Base-by-base conservation (phyloP, 2,113 vertebrate species). In the Larimichthys crocea region DNA sequence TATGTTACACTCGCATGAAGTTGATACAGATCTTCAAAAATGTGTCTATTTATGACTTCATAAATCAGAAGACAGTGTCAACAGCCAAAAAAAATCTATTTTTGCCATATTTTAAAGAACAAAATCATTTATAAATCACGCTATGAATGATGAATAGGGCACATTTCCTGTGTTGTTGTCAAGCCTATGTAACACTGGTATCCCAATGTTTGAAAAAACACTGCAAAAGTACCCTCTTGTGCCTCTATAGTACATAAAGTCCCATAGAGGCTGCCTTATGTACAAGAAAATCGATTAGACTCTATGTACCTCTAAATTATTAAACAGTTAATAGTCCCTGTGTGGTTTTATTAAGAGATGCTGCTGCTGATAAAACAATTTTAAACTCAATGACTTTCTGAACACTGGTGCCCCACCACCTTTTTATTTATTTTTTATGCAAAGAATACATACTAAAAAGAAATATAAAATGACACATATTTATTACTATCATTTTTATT, bases 391-490 rank as follows among this genome's bases (percentile, higher is more conserved):
- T 3, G 1, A 26, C 24, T 8, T 26, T 7, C 11, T 26, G 22
- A 5, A 16, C 2, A 5, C 12, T 26, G 17, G 2, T 52, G 17
- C 49, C 19, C 24, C 24, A 46, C 44, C 49, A 50, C 19, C 19
- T n/a, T 52, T 52, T n/a, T 52, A 52, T 52, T 35, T 3, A 6
- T 3, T 52, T 10, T n/a, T 16, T 49, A 6, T 71, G 64, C 19
- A 35, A 42, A 64, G 10, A 53, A 24, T 22, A 31, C 14, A 56
- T 7, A 22, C 9, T 16, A 8, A 59, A 50, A 50, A 17, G 1
- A 71, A 48, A 62, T 44, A 42, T 40, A 78, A 59, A 78, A 52
- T 53, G 19, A 80, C 53, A 67, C 61, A 42, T 29, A 42, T 57
- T 64, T 50, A 56, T 16, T 22, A 56, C 5, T 16, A 19, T 26